These are phyloP conservation scores for Lasiurus borealis DNA, from an alignment of 2,113 vertebrate species.

Conservation along the genomic window DNA sequence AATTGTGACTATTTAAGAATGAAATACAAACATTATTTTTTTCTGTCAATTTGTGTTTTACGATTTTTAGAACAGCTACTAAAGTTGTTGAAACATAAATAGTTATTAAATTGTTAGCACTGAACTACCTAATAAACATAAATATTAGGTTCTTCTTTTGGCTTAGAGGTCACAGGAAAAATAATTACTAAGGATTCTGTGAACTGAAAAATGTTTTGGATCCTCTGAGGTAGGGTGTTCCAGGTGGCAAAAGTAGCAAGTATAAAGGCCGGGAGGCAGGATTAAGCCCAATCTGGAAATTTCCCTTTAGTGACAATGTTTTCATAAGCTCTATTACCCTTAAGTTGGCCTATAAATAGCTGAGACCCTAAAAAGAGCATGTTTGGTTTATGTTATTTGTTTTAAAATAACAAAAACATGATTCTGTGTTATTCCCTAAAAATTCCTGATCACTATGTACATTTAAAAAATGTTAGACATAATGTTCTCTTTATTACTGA, in stretches of 20 bases:
- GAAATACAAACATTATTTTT: background rate
- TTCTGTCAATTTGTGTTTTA: slow-evolving; percentile 24
- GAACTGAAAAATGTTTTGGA: background rate
- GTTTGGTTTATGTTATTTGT: background rate
- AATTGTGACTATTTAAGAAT: background rate
- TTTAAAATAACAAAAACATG: background rate
- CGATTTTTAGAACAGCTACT: slow-evolving; percentile 5
- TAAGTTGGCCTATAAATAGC: background rate
- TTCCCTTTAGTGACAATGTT: background rate
- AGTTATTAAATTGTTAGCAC: slow-evolving; percentile 14
- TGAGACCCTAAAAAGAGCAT: background rate
- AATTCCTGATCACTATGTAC: background rate
- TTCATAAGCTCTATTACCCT: slow-evolving; percentile 14
- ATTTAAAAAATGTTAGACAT: background rate
- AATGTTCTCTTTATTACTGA: background rate
- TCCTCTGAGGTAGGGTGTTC: background rate
- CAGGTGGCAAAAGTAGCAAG: background rate
- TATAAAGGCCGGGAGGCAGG: background rate
- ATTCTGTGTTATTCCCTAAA: slow-evolving; percentile 38
- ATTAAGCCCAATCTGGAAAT: background rate
- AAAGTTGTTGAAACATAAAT: slow-evolving; percentile 28
- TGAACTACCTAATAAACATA: slow-evolving; percentile 31
- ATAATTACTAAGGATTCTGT: background rate
- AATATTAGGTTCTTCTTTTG: background rate
- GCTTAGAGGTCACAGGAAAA: background rate